Percentiles rank a stretch among this genome's conserved stretches.
These are phyloP conservation scores for Trachelus iudaicus DNA, from an alignment of 2,888 invertebrate species.

Conservation along the genomic window DNA sequence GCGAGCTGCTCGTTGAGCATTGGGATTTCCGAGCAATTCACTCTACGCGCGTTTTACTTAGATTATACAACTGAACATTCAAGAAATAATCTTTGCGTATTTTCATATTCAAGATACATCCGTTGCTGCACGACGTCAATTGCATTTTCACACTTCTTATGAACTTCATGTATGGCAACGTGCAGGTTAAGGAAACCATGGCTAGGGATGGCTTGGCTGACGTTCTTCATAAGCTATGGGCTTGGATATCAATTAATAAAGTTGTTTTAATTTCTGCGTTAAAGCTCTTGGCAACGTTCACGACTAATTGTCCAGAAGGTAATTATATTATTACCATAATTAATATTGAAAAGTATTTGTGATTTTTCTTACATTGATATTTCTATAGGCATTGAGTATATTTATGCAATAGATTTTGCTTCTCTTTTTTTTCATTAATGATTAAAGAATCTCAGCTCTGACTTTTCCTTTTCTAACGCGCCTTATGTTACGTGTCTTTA, in stretches of 20 bases:
- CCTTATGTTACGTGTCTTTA: conserved; percentile 7
- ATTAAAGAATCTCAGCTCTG: not conserved
- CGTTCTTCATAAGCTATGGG: conserved; percentile 74
- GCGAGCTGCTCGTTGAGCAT: not conserved
- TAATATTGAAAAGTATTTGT: not conserved
- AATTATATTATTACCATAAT: conserved; percentile 25
- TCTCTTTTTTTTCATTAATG: conserved; percentile 18
- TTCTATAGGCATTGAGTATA: not conserved
- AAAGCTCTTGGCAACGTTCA: conserved; percentile 73
- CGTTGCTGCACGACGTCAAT: conserved; percentile 70
- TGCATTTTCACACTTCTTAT: conserved; percentile 70
- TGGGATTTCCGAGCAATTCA: not conserved
- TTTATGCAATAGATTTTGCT: conserved; percentile 1
- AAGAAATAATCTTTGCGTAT: not conserved
- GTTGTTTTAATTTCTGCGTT: conserved; percentile 68
- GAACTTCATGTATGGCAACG: conserved; percentile 71
- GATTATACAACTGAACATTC: not conserved
- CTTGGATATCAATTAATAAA: conserved; percentile 74
- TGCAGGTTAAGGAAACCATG: conserved; percentile 69
- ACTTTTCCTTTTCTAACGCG: conserved; percentile 16
- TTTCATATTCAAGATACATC: conserved; percentile 48
- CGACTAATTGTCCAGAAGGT: conserved; percentile 74
- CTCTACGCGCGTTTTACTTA: not conserved
- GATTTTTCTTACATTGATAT: conserved; percentile 6
- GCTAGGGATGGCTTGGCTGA: conserved; percentile 70